Evolutionary conservation across 2,888 invertebrate species (phyloP).

Genomic region (Himalopsyche tibetana): DNA sequence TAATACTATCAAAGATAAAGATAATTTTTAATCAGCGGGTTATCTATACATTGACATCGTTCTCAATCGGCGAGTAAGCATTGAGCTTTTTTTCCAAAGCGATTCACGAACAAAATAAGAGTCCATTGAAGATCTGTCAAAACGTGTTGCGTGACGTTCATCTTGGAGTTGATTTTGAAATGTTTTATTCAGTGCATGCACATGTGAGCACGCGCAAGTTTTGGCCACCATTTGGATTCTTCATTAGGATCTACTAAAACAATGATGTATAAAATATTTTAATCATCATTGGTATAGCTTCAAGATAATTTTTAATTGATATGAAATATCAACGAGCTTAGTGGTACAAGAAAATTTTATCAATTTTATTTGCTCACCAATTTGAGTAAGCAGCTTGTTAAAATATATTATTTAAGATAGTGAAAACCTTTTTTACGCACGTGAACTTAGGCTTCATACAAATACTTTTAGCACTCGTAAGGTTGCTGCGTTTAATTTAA

Average conservation of each 20-base stretch:
- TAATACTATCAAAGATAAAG: not conserved
- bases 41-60: not conserved
- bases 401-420: too few species aligned
- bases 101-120: not conserved
- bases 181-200: slow-evolving; percentile 1
- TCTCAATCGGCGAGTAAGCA: not conserved
- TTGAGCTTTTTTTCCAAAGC: not conserved
- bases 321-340: too few species aligned
- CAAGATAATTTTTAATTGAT: too few species aligned
- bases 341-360: too few species aligned
- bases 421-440: too few species aligned
- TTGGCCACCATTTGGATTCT: not conserved
- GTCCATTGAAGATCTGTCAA: slow-evolving; percentile 29
- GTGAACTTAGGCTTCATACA: too few species aligned
- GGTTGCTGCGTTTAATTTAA: too few species aligned
- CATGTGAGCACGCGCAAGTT: slow-evolving; percentile 22
- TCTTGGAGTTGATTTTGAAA: not conserved
- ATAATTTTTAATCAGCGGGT: not conserved
- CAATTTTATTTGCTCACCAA: too few species aligned
- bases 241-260: not conserved
- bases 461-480: too few species aligned
- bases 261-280: too few species aligned
- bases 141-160: slow-evolving; percentile 29
- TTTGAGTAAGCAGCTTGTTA: too few species aligned
- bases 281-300: too few species aligned